phyloP scores from a whole-genome alignment of 1,140 invertebrate species.

The Zaprionus taronus region DNA sequence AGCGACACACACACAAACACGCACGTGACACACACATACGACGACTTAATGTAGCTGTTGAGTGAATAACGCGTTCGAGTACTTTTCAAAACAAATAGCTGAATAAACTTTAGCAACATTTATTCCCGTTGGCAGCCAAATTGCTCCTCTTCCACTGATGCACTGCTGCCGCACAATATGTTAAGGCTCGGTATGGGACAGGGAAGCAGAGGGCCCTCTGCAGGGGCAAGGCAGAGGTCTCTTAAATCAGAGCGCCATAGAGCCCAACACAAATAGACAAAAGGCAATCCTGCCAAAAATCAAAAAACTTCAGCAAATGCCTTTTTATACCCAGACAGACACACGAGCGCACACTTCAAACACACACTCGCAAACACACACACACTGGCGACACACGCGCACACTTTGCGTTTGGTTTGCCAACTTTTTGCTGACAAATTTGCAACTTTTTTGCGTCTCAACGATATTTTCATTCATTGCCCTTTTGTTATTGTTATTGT shows the following conservation, averaged over 20 bases:
- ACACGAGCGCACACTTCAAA: conserved; percentile 5
- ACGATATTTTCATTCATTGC: conserved; percentile 67
- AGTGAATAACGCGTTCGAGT: conserved; percentile 12
- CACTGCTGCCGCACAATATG: conserved; percentile 36
- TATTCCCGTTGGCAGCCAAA: conserved; percentile 13
- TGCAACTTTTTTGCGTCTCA: conserved; percentile 58
- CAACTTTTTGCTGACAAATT: conserved; percentile 75
- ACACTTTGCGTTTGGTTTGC: conserved; percentile 32
- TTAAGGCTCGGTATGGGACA: neutral
- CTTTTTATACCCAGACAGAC: conserved; percentile 24
- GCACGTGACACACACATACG: neutral
- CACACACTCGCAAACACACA: neutral
- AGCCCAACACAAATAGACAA: conserved; percentile 39
- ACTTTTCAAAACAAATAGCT: conserved; percentile 41
- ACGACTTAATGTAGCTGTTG: conserved; percentile 11
- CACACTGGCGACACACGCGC: neutral
- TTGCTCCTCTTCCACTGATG: conserved; percentile 20
- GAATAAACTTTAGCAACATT: conserved; percentile 39
- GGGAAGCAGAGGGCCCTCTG: neutral
- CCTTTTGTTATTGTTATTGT: conserved; percentile 55
- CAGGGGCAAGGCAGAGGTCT: neutral
- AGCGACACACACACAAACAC: neutral
- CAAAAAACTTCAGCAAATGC: conserved; percentile 38
- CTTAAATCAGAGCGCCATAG: conserved; percentile 43
- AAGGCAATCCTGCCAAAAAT: conserved; percentile 38